Conservation (phyloP, 2,113 vertebrate genomes). For the Callocephalon fimbriatum region DNA sequence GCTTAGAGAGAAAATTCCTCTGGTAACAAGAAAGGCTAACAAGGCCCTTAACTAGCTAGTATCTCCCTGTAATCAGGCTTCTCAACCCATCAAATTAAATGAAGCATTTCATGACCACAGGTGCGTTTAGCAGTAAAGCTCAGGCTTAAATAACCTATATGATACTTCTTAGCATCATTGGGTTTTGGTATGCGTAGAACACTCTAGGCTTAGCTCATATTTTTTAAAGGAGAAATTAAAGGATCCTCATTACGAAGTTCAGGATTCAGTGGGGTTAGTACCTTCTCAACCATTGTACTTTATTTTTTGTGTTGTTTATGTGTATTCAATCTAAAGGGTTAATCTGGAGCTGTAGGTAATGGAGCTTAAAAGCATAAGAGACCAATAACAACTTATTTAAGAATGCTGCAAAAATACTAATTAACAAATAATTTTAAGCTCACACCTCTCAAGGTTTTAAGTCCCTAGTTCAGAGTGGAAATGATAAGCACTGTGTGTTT, state of each 20-base stretch:
- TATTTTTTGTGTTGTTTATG: background rate
- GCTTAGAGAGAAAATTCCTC: slow-evolving; percentile 21
- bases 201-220: background rate
- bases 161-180: background rate
- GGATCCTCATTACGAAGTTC: background rate
- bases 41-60: background rate
- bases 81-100: background rate
- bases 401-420: background rate
- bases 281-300: background rate
- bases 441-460: background rate
- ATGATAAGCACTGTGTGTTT: background rate
- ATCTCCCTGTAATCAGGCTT: background rate
- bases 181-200: background rate
- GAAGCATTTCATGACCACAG: background rate
- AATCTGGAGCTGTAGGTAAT: background rate
- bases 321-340: background rate
- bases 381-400: background rate
- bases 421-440: background rate
- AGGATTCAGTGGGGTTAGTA: background rate
- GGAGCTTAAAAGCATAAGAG: background rate
- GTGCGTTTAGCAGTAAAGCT: background rate
- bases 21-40: background rate
- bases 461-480: background rate
- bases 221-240: background rate
- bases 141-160: background rate